Conservation (phyloP, 2,113 vertebrate genomes). For the Eretmochelys imbricata region DNA sequence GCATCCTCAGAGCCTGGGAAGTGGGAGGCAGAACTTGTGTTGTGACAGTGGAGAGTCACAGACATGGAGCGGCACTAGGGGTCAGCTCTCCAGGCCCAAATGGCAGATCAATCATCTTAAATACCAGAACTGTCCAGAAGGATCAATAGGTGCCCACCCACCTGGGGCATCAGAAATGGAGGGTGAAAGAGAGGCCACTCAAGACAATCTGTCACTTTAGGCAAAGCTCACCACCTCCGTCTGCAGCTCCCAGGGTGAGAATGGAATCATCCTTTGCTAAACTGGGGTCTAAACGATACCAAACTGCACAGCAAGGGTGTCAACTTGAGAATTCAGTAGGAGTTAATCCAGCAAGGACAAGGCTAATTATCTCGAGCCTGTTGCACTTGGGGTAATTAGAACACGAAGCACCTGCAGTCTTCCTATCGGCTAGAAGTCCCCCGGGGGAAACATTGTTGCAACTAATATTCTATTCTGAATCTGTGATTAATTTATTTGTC, state of each 20-base stretch:
- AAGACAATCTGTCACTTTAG: neutral
- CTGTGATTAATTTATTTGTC: neutral
- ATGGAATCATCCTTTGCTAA: neutral
- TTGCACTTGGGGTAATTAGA: neutral
- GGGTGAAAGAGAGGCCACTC: rapidly evolving
- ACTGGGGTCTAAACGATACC: neutral
- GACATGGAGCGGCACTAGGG: neutral
- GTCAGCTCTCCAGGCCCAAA: neutral
- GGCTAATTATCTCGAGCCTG: neutral
- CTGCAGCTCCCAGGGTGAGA: neutral
- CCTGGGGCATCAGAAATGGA: neutral
- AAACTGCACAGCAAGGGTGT: neutral
- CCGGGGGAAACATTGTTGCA: conserved; percentile 3
- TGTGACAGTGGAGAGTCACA: neutral
- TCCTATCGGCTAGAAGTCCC: neutral
- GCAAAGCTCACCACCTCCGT: neutral
- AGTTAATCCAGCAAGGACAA: conserved; percentile 15
- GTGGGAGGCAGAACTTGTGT: neutral
- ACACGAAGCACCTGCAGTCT: neutral
- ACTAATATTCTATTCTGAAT: neutral
- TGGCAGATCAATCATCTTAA: neutral
- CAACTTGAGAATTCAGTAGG: neutral
- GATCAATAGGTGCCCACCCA: neutral
- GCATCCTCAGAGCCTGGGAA: conserved; percentile 49
- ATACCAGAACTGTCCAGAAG: rapidly evolving